Evolutionary conservation across 2,113 vertebrate species (phyloP), one percentile per base, ranked within the genome.

Genomic region (Ceyx margarethae): DNA sequence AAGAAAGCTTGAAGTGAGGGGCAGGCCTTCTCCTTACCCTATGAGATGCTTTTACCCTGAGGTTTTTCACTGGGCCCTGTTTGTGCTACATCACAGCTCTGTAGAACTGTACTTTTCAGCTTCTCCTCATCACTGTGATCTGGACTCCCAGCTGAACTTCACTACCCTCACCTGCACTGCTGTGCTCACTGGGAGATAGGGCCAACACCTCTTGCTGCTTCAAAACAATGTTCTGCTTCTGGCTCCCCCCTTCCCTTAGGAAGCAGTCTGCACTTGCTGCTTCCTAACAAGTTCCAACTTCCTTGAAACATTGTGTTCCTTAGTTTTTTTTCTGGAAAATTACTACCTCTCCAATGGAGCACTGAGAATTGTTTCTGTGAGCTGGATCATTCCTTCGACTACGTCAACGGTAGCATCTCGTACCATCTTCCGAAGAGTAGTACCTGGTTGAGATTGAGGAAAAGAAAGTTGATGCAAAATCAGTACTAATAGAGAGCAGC

Each of bases 311-410:
- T 61, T 28, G 73, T 62, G 33, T 43, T 35, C 21, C 31, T 9
- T 67, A 80, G 40, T 42, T 40, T 57, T 26, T 17, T 8, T 74
- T 23, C 20, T 61, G 64, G 48, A 73, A 94, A 79, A 92, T 67
- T 28, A 67, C 58, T 96, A 99, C 99, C 98, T 98, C 81, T 98
- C 98, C 60, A 96, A 65, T 17, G 98, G 98, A 43, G 97, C 94
- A 71, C 62, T 96, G 46, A 98, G 95, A 81, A 99, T 97, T 56
- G 97, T 95, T 68, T 99, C 98, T 76, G 98, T 65, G 61, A 99
- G 98, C 66, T 99, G 98, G 28, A 96, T 91, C 87, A 98, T 97
- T 60, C 98, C 98, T 31, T 98, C 98, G 94, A 99, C 94, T 28
- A 99, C 97, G 57, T 98, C 98, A 28, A 98, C 96, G 4, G 98